Conservation (phyloP, 2,888 invertebrate genomes). For the Hecatera dysodea region DNA sequence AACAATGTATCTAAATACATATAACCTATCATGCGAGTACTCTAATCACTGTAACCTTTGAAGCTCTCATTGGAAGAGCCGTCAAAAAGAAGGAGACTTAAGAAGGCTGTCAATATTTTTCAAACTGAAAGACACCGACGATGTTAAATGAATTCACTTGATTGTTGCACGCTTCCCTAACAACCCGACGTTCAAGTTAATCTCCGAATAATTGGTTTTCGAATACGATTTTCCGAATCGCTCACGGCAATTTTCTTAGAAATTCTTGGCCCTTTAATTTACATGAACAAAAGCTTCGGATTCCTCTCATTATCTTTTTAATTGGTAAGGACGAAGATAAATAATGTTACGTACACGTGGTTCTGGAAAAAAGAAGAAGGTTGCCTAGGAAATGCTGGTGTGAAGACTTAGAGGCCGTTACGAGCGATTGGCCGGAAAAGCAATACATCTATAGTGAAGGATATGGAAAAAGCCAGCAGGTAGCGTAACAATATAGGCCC, state of each 20-base stretch:
- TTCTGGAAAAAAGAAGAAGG: neutral
- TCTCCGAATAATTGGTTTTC: constrained; percentile 51
- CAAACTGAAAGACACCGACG: neutral
- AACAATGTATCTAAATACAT: neutral
- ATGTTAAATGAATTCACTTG: constrained; percentile 33
- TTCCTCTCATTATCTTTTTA: constrained; percentile 1
- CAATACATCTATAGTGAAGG: too few relatives aligned
- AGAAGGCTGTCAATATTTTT: constrained; percentile 1
- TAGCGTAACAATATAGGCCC: neutral
- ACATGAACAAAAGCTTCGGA: constrained; percentile 27
- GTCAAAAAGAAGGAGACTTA: neutral
- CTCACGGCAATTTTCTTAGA: constrained; percentile 39
- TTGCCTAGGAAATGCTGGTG: neutral
- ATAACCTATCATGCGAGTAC: neutral
- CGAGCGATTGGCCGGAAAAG: too few relatives aligned
- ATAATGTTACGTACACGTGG: neutral
- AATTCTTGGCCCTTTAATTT: constrained; percentile 23
- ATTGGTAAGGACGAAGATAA: constrained; percentile 8
- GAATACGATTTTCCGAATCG: constrained; percentile 38
- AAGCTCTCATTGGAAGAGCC: neutral
- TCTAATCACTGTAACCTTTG: neutral
- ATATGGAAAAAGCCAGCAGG: neutral
- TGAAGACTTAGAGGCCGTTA: neutral
- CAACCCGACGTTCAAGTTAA: constrained; percentile 28
- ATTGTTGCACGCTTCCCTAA: constrained; percentile 33